Percentiles rank a stretch among this genome's conserved stretches.
Evolutionary conservation across 35 echinoderm and acorn worm genomes (phyloP).

Genomic region (Stichopus chloronotus): DNA sequence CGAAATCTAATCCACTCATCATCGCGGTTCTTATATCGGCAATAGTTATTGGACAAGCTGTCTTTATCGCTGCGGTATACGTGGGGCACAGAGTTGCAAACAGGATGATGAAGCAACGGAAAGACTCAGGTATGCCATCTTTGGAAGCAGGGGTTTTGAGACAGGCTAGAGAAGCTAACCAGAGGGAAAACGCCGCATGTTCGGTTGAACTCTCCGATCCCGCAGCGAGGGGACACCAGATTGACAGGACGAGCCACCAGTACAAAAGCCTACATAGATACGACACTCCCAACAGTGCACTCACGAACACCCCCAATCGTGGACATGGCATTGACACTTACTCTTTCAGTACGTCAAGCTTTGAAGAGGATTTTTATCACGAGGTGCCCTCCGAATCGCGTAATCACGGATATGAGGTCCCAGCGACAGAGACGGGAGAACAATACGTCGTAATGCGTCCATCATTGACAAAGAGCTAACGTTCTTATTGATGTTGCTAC

Average conservation of each 20-base stretch:
- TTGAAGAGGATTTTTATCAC: neutral
- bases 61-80: constrained; percentile 31
- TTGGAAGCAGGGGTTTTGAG: neutral
- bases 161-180: neutral
- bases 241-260: neutral
- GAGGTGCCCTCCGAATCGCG: neutral
- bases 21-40: neutral
- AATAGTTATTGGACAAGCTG: constrained; percentile 40
- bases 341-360: neutral
- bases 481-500: too few species aligned
- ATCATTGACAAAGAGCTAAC: neutral
- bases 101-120: constrained; percentile 9
- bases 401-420: neutral
- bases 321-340: neutral
- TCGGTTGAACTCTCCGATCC: neutral
- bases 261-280: constrained; percentile 38
- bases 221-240: neutral
- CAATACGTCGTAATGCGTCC: neutral
- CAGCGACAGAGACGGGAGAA: neutral
- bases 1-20: constrained; percentile 30
- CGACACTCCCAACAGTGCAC: neutral
- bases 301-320: neutral
- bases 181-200: neutral
- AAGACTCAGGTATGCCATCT: neutral
- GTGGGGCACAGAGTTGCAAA: constrained; percentile 21